Evolutionary conservation across 1,140 invertebrate genomes (phyloP).

Genomic region (Philotrypesis tridentata): DNA sequence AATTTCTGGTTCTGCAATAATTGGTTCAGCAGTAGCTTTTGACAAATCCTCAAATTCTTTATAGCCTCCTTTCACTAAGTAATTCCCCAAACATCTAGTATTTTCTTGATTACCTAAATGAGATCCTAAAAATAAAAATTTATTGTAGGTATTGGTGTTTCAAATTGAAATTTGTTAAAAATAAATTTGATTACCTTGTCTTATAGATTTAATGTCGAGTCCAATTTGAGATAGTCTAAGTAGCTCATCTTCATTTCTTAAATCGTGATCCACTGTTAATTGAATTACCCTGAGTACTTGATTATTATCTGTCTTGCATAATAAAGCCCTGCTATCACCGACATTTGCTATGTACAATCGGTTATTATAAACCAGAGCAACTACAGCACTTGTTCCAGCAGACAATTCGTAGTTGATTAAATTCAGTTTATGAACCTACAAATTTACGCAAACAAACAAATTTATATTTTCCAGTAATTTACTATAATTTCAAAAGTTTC

Average conservation of each 20-base stretch:
- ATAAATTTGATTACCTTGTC: constrained; percentile 72
- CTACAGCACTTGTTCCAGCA: constrained; percentile 85
- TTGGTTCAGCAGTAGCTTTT: constrained; percentile 82
- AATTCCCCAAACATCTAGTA: constrained; percentile 91
- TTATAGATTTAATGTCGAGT: constrained; percentile 78
- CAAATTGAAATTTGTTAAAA: neutral
- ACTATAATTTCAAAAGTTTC: constrained; percentile 43
- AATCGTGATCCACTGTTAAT: constrained; percentile 87
- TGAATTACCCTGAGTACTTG: constrained; percentile 87
- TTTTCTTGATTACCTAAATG: constrained; percentile 83
- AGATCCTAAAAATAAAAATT: constrained; percentile 68
- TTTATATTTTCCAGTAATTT: neutral
- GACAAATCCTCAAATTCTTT: constrained; percentile 86
- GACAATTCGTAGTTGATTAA: constrained; percentile 79
- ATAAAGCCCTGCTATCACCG: constrained; percentile 84
- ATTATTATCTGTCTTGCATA: constrained; percentile 88
- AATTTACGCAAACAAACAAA: constrained; percentile 29
- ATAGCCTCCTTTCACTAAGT: constrained; percentile 89
- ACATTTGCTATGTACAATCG: constrained; percentile 90
- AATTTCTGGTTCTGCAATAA: constrained; percentile 89
- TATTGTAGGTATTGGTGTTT: neutral
- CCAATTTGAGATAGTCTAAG: constrained; percentile 83
- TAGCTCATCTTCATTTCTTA: constrained; percentile 89
- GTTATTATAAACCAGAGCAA: constrained; percentile 84
- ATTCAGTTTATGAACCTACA: constrained; percentile 77